These are phyloP conservation scores for Andrena chrysosceles DNA, from an alignment of 2,888 invertebrate genomes.

Conservation along the genomic window DNA sequence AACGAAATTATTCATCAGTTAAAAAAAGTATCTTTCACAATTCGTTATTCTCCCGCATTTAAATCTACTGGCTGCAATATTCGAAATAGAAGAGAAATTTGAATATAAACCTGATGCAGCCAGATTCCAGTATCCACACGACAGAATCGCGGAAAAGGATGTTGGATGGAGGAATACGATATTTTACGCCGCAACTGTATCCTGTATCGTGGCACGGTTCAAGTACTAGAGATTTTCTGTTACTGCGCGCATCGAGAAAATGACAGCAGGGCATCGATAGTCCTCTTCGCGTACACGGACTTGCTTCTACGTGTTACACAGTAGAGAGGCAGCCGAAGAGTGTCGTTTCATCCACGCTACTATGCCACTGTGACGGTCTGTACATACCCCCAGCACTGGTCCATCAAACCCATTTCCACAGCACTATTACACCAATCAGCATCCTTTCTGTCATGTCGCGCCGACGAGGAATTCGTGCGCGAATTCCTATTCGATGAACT, in stretches of 20 bases:
- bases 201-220: constrained; percentile 1
- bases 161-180: constrained; percentile 29
- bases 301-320: background rate
- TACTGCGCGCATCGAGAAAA: constrained; percentile 34
- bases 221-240: constrained; percentile 9
- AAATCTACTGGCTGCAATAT: too few relatives aligned
- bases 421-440: constrained; percentile 56
- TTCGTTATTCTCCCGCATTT: too few relatives aligned
- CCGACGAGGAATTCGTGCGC: constrained; percentile 43
- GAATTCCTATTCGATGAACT: constrained; percentile 59
- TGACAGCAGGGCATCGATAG: constrained; percentile 6
- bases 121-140: background rate
- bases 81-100: too few relatives aligned
- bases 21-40: too few relatives aligned
- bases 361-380: constrained; percentile 26
- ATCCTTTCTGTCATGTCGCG: constrained; percentile 56
- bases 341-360: constrained; percentile 42
- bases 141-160: background rate
- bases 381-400: constrained; percentile 15
- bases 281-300: constrained; percentile 25
- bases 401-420: constrained; percentile 56
- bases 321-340: constrained; percentile 26
- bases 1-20: too few relatives aligned
- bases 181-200: constrained; percentile 34
- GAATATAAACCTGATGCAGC: background rate